phyloP scores from a whole-genome alignment of 2,888 invertebrate species.

The Trachelus troglodyta region DNA sequence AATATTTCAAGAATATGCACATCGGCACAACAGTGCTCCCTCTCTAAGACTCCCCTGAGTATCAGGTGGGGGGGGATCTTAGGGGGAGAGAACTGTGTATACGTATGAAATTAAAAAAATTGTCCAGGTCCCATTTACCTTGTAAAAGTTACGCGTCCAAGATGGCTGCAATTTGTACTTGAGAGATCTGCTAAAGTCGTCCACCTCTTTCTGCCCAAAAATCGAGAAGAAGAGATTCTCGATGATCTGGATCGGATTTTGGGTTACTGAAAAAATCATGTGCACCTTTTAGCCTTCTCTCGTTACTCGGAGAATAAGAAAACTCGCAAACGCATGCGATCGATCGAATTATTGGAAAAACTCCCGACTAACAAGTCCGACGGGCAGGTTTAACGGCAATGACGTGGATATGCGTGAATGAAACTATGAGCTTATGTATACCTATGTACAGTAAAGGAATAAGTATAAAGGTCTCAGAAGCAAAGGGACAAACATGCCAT shows the following conservation, averaged over 20 bases:
- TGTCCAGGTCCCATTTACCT: conserved; percentile 67
- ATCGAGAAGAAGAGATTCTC: conserved; percentile 99
- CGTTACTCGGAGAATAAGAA: neutral
- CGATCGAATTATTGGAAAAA: conserved; percentile 11
- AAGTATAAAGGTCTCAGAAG: neutral
- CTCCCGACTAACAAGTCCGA: neutral
- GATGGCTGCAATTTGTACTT: conserved; percentile 73
- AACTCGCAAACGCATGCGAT: conserved; percentile 10
- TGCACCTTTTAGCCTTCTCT: neutral
- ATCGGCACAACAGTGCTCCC: neutral
- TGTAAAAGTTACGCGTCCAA: conserved; percentile 89
- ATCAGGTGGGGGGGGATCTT: too few species aligned
- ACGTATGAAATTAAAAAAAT: neutral
- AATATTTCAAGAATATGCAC: neutral
- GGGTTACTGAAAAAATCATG: conserved; percentile 78
- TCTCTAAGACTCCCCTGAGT: too few species aligned
- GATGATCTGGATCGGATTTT: conserved; percentile 92
- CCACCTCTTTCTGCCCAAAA: conserved; percentile 92
- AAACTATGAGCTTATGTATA: neutral
- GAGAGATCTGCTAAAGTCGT: conserved; percentile 67
- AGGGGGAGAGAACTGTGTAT: neutral
- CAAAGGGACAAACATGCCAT: neutral
- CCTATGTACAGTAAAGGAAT: neutral
- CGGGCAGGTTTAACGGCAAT: neutral
- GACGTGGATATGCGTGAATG: neutral